Conservation (phyloP, 2,888 invertebrate genomes). For the Euplexia lucipara region DNA sequence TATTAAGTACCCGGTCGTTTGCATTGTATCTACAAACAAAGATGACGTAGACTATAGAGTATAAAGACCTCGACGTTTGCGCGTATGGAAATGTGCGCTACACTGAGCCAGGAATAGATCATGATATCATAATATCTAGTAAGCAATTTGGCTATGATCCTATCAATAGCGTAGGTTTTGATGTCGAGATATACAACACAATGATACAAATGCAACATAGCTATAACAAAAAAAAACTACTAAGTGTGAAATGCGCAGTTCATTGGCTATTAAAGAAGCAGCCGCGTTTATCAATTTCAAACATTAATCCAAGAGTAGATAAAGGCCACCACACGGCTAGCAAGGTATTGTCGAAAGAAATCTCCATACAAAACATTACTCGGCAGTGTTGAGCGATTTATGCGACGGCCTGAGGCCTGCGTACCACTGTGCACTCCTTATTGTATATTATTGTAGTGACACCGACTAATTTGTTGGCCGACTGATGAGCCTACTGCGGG, state of each 20-base stretch:
- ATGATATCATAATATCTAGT: slow-evolving; percentile 85
- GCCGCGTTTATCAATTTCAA: slow-evolving; percentile 84
- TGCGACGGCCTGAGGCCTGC: slow-evolving; percentile 84
- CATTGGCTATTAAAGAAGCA: slow-evolving; percentile 67
- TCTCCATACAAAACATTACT: slow-evolving; percentile 91
- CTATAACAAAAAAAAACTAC: slow-evolving; percentile 29
- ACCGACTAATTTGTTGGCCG: slow-evolving; percentile 90
- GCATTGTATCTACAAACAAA: slow-evolving; percentile 75
- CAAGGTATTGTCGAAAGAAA: slow-evolving; percentile 88
- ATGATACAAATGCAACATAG: slow-evolving; percentile 46
- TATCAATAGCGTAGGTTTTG: slow-evolving; percentile 68
- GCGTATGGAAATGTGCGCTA: slow-evolving; percentile 77
- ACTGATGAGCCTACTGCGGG: slow-evolving; percentile 87
- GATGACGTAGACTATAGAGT: slow-evolving; percentile 73
- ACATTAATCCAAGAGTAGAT: slow-evolving; percentile 89
- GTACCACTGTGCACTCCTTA: slow-evolving; percentile 83
- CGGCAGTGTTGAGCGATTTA: slow-evolving; percentile 89
- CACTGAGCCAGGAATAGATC: slow-evolving; percentile 83
- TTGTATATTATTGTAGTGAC: slow-evolving; percentile 91
- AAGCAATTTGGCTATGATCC: slow-evolving; percentile 75
- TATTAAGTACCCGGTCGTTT: slow-evolving; percentile 72
- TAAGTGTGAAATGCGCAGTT: slow-evolving; percentile 55
- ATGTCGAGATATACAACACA: slow-evolving; percentile 53
- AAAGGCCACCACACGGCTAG: slow-evolving; percentile 85
- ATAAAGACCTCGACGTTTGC: slow-evolving; percentile 81